Base-by-base conservation (phyloP, 2,113 vertebrate genomes). In the Panurus biarmicus region DNA sequence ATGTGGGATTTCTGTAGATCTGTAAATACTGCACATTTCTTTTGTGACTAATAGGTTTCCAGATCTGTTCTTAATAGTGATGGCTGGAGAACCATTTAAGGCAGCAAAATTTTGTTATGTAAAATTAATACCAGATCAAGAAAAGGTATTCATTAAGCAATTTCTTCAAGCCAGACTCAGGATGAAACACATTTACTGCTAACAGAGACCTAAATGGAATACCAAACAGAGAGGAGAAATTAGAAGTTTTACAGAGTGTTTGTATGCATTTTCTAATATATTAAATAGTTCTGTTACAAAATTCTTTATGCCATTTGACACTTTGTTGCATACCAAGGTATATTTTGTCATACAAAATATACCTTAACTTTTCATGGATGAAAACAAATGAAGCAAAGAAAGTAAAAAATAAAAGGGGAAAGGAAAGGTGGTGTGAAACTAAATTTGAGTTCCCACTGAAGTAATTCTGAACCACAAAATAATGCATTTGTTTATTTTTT, bases 111-210 rank as follows among this genome's bases (percentile, higher is more conserved):
- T 74, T 84, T 73, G 42, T 86, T 74, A 22, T 22, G 23, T 7
- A 47, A 95, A 87, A 89, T 94, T 89, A 92, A 42, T 85, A 42
- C 33, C 57, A 84, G 71, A 65, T 91, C 67, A 77, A 80, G 72
- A 57, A 72, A 72, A 69, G 51, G 53, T 85, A 77, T 90, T 94
- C 79, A 62, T 86, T 70, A 65, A 80, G 44, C 31, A 90, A 56
- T 81, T 85, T 85, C 56, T 90, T 87, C 38, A 87, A 72, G 24
- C 60, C 78, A 71, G 26, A 60, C 51, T 85, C 84, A 51, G 60
- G 74, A 71, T 33, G 31, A 93, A 94, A 67, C 38, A 77, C 12
- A 8, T 70, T 75, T 92, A 67, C 47, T 9, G 14, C 15, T 67
- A 70, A 92, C 18, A 61, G 69, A 92, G 47, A 47, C 28, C 35